Base-by-base conservation (phyloP, 2,797 vertebrate genomes). In the Prunella strophiata region DNA sequence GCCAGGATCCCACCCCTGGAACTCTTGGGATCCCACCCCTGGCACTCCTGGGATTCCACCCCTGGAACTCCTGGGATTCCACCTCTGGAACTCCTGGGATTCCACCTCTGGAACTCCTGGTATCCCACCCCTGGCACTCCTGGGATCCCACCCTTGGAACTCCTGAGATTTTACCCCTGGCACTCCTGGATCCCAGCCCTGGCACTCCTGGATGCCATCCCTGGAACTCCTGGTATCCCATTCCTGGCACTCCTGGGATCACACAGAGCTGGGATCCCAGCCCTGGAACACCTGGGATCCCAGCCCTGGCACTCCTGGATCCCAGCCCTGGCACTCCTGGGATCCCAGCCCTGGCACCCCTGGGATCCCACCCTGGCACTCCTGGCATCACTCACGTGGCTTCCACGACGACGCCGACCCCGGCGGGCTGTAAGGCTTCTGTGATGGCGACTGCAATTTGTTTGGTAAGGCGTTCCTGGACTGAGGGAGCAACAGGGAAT, bases 391-490 rank as follows among this genome's bases (percentile, higher is more conserved):
- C 98, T 97, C 97, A 99, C 99, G 99, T 99, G 0, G 99, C 99
- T 97, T 99, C 99, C 6, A 99, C 96, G 47, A 99, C 99, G 15
- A 99, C 99, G 4, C 99, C 99, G 1, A 99, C 99, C 16, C 99
- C 99, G 3, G 99, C 98, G 1, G 99, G 99, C 96, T 98, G 97
- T 94, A 99, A 97, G 66, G 99, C 99, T 97, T 99, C 99, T 3
- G 99, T 99, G 98, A 99, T 99, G 54, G 99, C 99, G 17, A 99
- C 96, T 0, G 99, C 99, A 1, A 99, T 99, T 82, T 99, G 99
- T 95, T 99, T 99, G 57, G 99, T 99, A 93, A 99, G 98, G 95
- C 99, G 98, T 66, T 99, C 99, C 97, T 99, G 99, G 92, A 99
- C 99, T 99, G 98, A 38, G 89, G 75, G 52, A 55, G 77, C 27